Evolutionary conservation across 2,888 invertebrate genomes (phyloP), one percentile per base, ranked within the genome.

Genomic region (Nomada fucata): DNA sequence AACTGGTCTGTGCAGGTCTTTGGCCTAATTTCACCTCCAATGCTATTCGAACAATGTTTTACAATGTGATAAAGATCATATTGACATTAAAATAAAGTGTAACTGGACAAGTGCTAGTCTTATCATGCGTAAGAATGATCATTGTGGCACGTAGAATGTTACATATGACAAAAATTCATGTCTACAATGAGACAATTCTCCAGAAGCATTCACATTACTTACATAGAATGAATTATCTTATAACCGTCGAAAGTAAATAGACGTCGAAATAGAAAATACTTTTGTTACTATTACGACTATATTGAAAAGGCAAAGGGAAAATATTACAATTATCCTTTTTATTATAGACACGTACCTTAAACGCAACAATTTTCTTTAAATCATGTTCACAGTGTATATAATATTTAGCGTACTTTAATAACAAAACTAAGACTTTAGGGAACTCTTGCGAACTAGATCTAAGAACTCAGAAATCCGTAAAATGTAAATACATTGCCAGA

Each of bases 291-390:
- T 69, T 68, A 55, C 42, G 44, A 79, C 61, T 64, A 72, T 44
- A 79, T 82, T 67, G 29, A 82, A 65, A 82, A 82, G 84, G 68
- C 78, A 79, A 82, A 79, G 59, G 73, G 69, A 69, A 84, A 78
- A 68, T 87, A 77, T 86, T 85, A 88, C 70, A 76, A 81, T 82
- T 77, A 82, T 79, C 84, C 82, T 36, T 86, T 87, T 87, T 86
- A 86, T 89, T 13, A 13, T 91, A 84, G 72, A 88, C 81, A 80
- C 79, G 77, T 81, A 88, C 80, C 85, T 82, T 87, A 85, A 89
- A 90, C 85, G 86, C 86, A 90, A 89, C 86, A 89, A 89, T 89
- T 89, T 88, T 82, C 72, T 84, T 71, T 84, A 78, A 87, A 87
- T 75, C 76, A 88, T 83, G 74, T 86, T 86, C 79, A 84, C 75